Conservation (phyloP, 2,113 vertebrate species). For the Sinocyclocheilus anophthalmus region DNA sequence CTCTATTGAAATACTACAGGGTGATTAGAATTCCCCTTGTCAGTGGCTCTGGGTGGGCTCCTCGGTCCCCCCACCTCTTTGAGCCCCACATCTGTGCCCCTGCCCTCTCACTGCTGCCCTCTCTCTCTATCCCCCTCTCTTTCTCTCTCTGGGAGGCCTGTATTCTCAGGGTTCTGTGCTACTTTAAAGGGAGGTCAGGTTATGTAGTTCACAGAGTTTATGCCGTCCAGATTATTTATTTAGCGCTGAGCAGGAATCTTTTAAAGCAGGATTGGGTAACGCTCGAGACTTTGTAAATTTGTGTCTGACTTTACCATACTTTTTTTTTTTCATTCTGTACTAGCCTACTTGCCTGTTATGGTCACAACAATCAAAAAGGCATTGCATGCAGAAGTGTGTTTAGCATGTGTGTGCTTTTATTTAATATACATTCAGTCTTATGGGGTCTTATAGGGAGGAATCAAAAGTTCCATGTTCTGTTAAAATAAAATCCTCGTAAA, state of each 20-base stretch:
- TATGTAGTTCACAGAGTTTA: conserved; percentile 68
- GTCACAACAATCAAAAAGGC: conserved; percentile 43
- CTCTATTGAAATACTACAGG: conserved; percentile 70
- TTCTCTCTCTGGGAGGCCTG: conserved; percentile 54
- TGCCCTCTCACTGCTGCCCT: conserved; percentile 50
- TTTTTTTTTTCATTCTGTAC: conserved; percentile 28
- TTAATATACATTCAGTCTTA: not conserved
- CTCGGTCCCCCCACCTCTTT: too few species aligned
- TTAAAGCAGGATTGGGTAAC: conserved; percentile 67
- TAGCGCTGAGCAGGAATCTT: conserved; percentile 62
- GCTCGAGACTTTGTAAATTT: conserved; percentile 49
- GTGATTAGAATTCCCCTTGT: conserved; percentile 72
- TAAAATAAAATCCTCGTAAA: not conserved
- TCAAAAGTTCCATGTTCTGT: too few species aligned
- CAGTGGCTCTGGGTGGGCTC: conserved; percentile 65
- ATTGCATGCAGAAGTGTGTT: conserved; percentile 2
- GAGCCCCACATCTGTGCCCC: conserved; percentile 52
- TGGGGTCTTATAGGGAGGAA: not conserved
- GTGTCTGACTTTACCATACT: conserved; percentile 1
- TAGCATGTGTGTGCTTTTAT: not conserved
- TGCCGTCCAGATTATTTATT: conserved; percentile 67
- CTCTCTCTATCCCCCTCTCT: conserved; percentile 35
- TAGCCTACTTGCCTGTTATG: conserved; percentile 46
- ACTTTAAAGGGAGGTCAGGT: conserved; percentile 66
- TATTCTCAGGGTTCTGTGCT: conserved; percentile 61